Base-by-base conservation (phyloP, 1,140 invertebrate genomes). In the Drosophila guanche region DNA sequence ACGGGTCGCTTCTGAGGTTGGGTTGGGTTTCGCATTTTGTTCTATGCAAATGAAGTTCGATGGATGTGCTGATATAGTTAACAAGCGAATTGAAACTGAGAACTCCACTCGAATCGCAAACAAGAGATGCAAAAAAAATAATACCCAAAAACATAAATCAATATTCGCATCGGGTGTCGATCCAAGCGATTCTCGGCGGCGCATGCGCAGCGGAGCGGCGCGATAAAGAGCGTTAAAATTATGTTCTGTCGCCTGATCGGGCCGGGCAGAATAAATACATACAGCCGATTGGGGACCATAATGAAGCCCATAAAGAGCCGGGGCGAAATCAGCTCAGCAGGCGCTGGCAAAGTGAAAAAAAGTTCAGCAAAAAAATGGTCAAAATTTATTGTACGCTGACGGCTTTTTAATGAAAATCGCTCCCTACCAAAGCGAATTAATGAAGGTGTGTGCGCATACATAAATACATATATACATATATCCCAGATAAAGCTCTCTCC, bases 371-470 rank as follows among this genome's bases (percentile, higher is more conserved):
- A 73, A 76, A 75, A 75, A 75, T 75, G 62, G 58, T 71, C 62
- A 79, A 88, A 86, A 86, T 86, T 83, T 86, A 86, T 86, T 83
- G 78, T 88, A 86, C 84, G 84, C 79, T 86, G 83, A 86, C 83
- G 83, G 83, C 83, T 86, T 86, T 86, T 86, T 86, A 86, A 86
- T 86, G 83, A 86, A 86, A 86, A 86, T 88, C 83, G 76, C 60
- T 83, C 78, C 75, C 83, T 86, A 86, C 83, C 83, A 89, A 83
- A 74, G 48, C 79, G 83, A 86, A 86, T 86, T 86, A 86, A 86
- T 86, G 84, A 88, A 79, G 83, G 74, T 83, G 79, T 83, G 63
- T 68, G 66, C 58, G 59, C 58, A 63, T 76, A 37, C 10, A 37
- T 37, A 37, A 7, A 33, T 33, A 33, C 0, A 27, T 27, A 27